Percentiles rank a stretch among this genome's conserved stretches.
phyloP scores from a whole-genome alignment of 2,113 vertebrate species.

The Lepidothrix coronata region DNA sequence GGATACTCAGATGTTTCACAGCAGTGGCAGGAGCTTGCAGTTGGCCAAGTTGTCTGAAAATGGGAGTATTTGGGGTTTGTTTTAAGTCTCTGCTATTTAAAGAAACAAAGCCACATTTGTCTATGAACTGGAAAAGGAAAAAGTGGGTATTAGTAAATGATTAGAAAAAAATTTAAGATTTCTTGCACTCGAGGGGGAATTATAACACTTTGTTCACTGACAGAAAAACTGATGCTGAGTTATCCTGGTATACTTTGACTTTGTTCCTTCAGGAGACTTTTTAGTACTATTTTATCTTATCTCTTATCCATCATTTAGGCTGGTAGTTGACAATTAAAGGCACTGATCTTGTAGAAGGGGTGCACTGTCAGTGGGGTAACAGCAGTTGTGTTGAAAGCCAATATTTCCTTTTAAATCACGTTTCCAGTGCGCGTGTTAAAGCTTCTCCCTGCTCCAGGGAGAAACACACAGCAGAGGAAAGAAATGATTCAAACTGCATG shows the following conservation, averaged over 20 bases:
- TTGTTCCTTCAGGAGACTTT: not conserved
- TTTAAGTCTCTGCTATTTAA: not conserved
- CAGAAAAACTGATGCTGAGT: not conserved
- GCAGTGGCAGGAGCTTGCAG: not conserved
- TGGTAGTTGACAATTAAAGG: not conserved
- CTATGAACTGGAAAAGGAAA: not conserved
- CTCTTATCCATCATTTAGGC: rapidly evolving
- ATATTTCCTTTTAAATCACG: rapidly evolving
- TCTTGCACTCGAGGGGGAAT: not conserved
- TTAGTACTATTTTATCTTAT: not conserved
- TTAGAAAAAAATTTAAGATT: not conserved
- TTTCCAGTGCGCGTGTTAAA: too few species aligned
- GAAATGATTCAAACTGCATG: too few species aligned
- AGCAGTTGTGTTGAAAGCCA: not conserved
- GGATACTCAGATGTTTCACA: not conserved
- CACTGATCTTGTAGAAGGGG: not conserved
- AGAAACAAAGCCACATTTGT: not conserved
- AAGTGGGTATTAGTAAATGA: rapidly evolving
- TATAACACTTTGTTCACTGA: not conserved
- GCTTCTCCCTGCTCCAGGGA: not conserved
- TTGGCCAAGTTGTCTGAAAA: not conserved
- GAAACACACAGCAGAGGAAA: rapidly evolving
- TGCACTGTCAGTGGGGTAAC: not conserved
- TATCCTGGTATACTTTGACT: rapidly evolving
- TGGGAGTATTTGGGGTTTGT: not conserved